Evolutionary conservation across 1,140 invertebrate genomes (phyloP).

Genomic region (Conus betulinus): DNA sequence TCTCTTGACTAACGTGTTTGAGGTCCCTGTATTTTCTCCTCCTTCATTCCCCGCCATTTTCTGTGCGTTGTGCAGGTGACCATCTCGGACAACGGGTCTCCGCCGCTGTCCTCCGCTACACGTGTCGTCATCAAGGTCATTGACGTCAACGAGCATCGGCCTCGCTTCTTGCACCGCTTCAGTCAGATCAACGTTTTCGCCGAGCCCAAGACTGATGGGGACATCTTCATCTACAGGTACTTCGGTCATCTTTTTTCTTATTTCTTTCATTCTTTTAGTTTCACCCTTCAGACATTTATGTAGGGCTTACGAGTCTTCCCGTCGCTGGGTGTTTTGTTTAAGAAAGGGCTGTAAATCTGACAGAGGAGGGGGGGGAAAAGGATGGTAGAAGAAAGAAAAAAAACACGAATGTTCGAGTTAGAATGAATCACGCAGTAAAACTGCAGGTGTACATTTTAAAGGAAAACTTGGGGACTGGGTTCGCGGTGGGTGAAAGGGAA

Average conservation of each 20-base stretch:
- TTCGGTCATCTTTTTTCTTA: not conserved
- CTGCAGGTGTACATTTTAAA: no score
- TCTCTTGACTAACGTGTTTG: no score
- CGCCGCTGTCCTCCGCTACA: conserved; percentile 86
- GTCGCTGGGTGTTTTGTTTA: no score
- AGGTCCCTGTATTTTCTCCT: not conserved
- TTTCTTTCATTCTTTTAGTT: not conserved
- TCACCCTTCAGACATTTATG: conserved; percentile 81
- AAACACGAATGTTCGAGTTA: no score
- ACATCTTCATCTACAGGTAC: conserved; percentile 51
- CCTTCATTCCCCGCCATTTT: not conserved
- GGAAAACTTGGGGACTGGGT: no score
- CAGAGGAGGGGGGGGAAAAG: no score
- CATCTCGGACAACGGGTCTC: conserved; percentile 87
- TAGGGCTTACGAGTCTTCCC: conserved; percentile 30
- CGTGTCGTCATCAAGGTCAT: conserved; percentile 87
- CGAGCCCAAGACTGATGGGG: conserved; percentile 44
- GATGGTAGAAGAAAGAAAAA: no score
- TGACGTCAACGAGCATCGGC: conserved; percentile 87
- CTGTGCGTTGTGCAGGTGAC: conserved; percentile 70
- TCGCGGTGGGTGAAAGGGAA: no score
- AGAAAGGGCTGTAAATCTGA: no score
- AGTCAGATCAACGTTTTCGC: conserved; percentile 84
- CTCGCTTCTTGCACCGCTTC: conserved; percentile 87
- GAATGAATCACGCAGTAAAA: no score